These are phyloP conservation scores for Colius striatus DNA, from an alignment of 2,113 vertebrate genomes.

Conservation along the genomic window DNA sequence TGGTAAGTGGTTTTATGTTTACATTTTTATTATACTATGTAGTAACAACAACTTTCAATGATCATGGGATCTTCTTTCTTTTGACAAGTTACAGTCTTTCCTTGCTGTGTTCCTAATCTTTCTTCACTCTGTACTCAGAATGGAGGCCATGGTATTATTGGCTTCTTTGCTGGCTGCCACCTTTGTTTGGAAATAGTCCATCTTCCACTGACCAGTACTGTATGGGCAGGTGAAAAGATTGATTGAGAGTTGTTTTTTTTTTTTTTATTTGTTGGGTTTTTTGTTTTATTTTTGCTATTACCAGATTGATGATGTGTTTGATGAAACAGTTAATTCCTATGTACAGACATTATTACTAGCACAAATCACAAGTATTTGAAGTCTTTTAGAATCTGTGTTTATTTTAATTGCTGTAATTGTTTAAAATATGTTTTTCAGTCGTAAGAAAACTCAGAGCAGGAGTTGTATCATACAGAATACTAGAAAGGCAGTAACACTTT, in stretches of 20 bases:
- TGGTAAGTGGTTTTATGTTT: conserved; percentile 30
- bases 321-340: neutral
- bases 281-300: neutral
- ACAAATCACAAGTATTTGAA: neutral
- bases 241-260: neutral
- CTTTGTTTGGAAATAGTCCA: neutral
- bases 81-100: neutral
- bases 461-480: neutral
- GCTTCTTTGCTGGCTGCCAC: neutral
- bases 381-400: neutral
- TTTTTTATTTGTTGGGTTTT: neutral
- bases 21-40: neutral
- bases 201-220: neutral
- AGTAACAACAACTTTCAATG: neutral
- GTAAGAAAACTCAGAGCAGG: neutral
- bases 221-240: neutral
- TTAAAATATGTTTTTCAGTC: neutral
- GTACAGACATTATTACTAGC: neutral
- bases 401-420: neutral
- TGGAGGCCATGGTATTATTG: neutral
- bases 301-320: neutral
- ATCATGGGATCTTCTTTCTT: neutral
- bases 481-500: neutral
- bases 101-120: neutral
- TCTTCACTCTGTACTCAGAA: neutral